Base-by-base conservation (phyloP, 2,888 invertebrate species). In the Chymomyza caudatula region DNA sequence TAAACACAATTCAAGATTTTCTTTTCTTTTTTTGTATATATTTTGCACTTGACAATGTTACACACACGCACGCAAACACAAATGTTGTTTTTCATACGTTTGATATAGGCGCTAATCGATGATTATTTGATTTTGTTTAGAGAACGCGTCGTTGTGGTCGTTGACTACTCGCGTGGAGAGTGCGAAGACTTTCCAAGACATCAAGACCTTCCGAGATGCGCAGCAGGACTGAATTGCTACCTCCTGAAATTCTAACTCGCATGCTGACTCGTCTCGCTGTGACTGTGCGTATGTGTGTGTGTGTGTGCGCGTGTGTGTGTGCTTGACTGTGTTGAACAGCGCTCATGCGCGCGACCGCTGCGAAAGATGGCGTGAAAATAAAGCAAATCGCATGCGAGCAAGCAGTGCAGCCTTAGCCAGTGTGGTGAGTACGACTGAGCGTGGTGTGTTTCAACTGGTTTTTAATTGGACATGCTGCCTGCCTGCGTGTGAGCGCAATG, bases 221-320 rank as follows among this genome's bases (percentile, higher is more conserved):
- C 90, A 90, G 90, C 90, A 90, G 90, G 90, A 90, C 90, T 90
- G 89, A 89, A 88, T 68, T 73, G 74, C 76, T 75, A 73, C 69
- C 81, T 87, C 86, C 86, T 87, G 86, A 88, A 88, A 86, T 88
- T 87, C 88, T 86, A 79, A 77, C 84, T 73, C 74, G 73, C 78
- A 67, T 71, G 72, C 73, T 70, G 72, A 42, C 17, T 23, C 29
- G 55, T 17, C 43, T 44, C 55, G 47, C 6, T 23, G 59, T 17
- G 44, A 42, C 52, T 52, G 54, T 43, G 60, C 15, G 42, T n/a
- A 22, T 13, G 23, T 47, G 47, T 58, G 17, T 23, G 15, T 20
- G 17, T 52, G 51, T 8, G 52, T 29, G 25, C 15, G 13, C 49
- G 20, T 43, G 13, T 59, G 67, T 42, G 54, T 57, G 62, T 20